Evolutionary conservation across 2,113 vertebrate species (phyloP).

Genomic region (Gracilinanus agilis): DNA sequence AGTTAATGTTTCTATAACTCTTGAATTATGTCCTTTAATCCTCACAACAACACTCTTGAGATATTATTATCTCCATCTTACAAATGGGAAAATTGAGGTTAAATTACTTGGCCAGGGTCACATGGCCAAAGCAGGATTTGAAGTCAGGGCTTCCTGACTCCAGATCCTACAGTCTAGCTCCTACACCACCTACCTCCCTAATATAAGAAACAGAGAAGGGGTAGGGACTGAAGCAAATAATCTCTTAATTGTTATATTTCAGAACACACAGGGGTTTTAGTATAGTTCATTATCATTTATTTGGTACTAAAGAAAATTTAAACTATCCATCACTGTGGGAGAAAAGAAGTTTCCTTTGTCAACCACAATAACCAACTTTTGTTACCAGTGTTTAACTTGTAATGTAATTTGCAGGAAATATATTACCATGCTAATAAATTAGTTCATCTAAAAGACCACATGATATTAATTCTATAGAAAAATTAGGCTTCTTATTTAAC

Average conservation of each 20-base stretch:
- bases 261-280: too few relatives aligned
- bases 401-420: background rate
- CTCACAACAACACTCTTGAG: background rate
- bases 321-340: too few relatives aligned
- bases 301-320: too few relatives aligned
- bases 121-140: background rate
- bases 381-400: too few relatives aligned
- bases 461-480: background rate
- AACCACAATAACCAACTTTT: too few relatives aligned
- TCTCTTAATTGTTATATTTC: too few relatives aligned
- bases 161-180: accelerated
- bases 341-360: too few relatives aligned
- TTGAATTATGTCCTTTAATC: background rate
- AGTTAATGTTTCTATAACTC: background rate
- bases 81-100: background rate
- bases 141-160: background rate
- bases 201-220: too few relatives aligned
- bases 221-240: too few relatives aligned
- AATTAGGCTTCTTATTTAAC: background rate
- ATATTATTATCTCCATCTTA: background rate
- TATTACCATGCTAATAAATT: background rate
- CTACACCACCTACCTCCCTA: background rate
- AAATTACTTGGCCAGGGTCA: background rate
- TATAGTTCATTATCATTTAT: too few relatives aligned
- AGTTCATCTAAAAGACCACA: background rate